Percentiles rank a stretch among this genome's conserved stretches.
These are phyloP conservation scores for Cichladusa arquata DNA, from an alignment of 2,113 vertebrate species.

Conservation along the genomic window DNA sequence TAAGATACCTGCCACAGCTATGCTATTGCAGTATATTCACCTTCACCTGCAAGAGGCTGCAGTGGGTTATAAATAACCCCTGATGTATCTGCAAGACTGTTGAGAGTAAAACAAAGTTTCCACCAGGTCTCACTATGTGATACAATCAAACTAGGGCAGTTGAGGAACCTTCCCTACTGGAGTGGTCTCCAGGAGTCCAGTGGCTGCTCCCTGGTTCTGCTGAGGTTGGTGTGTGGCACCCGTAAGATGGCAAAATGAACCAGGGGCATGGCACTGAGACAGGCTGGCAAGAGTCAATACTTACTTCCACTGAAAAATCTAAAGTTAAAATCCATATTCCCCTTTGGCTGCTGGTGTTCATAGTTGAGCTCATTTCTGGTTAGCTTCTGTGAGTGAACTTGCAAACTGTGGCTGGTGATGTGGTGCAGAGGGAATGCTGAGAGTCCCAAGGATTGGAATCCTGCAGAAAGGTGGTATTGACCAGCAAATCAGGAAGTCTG, in stretches of 20 bases:
- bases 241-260: not conserved
- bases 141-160: not conserved
- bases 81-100: not conserved
- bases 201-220: not conserved
- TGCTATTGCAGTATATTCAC: not conserved
- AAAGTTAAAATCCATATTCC: not conserved
- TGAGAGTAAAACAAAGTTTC: not conserved
- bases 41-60: not conserved
- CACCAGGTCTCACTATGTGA: not conserved
- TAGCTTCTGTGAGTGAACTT: not conserved
- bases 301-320: not conserved
- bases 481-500: not conserved
- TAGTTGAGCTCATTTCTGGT: not conserved
- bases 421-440: not conserved
- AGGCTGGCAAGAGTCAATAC: not conserved
- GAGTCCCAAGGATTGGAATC: not conserved
- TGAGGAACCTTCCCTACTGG: not conserved
- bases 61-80: not conserved
- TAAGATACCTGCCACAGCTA: not conserved
- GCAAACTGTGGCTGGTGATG: not conserved
- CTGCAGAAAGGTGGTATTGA: not conserved
- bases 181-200: not conserved
- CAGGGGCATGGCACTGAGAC: not conserved
- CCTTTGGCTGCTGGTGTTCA: not conserved
- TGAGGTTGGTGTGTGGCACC: not conserved